These are phyloP conservation scores for Hemibagrus guttatus DNA, from an alignment of 2,797 vertebrate genomes.

Conservation along the genomic window DNA sequence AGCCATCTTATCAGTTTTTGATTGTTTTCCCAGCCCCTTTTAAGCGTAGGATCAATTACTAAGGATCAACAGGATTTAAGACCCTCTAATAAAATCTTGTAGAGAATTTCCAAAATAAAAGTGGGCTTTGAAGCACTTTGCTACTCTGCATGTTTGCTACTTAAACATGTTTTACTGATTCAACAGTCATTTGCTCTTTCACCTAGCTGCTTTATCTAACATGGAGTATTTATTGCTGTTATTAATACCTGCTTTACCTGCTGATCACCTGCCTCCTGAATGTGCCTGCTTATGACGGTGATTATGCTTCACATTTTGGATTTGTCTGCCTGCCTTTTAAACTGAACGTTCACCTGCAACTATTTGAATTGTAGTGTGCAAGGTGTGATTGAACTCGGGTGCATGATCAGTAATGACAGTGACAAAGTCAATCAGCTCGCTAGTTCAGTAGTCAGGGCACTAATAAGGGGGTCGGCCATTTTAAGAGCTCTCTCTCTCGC, in stretches of 20 bases:
- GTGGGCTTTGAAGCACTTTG: not conserved
- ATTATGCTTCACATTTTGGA: no score
- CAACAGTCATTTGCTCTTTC: not conserved
- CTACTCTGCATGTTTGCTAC: not conserved
- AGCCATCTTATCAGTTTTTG: conserved; percentile 2
- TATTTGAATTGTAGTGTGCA: no score
- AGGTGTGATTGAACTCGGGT: not conserved
- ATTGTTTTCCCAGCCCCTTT: not conserved
- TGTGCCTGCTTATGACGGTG: not conserved
- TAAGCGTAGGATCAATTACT: conserved; percentile 4
- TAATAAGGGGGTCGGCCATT: no score
- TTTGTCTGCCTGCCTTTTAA: no score
- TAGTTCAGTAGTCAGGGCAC: no score
- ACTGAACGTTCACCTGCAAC: not conserved
- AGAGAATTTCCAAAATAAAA: not conserved
- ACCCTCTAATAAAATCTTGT: not conserved
- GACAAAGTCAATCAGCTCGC: not conserved
- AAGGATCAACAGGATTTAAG: conserved; percentile 1
- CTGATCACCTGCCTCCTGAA: no score
- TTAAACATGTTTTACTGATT: not conserved
- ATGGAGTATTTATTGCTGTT: not conserved
- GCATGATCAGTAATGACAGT: not conserved
- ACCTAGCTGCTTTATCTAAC: not conserved
- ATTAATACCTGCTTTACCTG: not conserved
- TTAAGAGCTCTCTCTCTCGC: no score